Percentiles rank a stretch among this genome's conserved stretches.
These are phyloP conservation scores for Diachasma alloeum DNA, from an alignment of 1,140 invertebrate species.

Conservation along the genomic window DNA sequence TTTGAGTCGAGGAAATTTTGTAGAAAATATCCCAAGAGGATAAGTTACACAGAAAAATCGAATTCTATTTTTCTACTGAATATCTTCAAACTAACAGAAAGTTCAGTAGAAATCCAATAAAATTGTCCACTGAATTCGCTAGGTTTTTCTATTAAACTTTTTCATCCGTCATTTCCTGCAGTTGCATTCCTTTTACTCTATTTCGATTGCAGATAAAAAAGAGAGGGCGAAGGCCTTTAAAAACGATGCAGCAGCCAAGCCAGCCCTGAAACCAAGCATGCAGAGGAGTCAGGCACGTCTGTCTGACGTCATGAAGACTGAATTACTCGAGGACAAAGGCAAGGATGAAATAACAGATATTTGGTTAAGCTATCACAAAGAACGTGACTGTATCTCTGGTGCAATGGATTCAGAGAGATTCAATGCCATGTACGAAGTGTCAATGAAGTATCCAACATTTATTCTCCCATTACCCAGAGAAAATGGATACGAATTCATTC, in stretches of 20 bases:
- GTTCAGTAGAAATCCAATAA: no score
- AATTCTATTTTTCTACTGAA: no score
- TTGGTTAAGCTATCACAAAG: constrained; percentile 83
- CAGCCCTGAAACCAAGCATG: constrained; percentile 64
- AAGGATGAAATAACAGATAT: constrained; percentile 79
- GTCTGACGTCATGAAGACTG: constrained; percentile 80
- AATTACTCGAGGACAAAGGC: constrained; percentile 77
- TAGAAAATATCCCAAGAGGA: no score
- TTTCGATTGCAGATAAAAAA: constrained; percentile 10
- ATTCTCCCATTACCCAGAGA: constrained; percentile 82
- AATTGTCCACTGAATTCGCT: no score
- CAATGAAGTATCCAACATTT: constrained; percentile 75
- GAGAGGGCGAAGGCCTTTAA: constrained; percentile 10
- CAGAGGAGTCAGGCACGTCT: constrained; percentile 60
- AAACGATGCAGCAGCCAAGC: constrained; percentile 46
- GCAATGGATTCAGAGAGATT: constrained; percentile 72
- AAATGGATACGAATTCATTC: constrained; percentile 89
- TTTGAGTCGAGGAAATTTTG: no score
- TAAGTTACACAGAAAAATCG: no score
- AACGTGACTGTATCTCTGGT: constrained; percentile 78
- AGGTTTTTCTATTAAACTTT: no score
- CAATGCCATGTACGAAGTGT: constrained; percentile 67
- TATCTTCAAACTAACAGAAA: no score
- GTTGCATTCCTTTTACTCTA: neutral
- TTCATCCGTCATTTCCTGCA: neutral